A percentile compares a stretch with the other conserved stretches of the same genome.
Evolutionary conservation across 1,140 invertebrate genomes (phyloP).

Genomic region (Drosophila aff.): DNA sequence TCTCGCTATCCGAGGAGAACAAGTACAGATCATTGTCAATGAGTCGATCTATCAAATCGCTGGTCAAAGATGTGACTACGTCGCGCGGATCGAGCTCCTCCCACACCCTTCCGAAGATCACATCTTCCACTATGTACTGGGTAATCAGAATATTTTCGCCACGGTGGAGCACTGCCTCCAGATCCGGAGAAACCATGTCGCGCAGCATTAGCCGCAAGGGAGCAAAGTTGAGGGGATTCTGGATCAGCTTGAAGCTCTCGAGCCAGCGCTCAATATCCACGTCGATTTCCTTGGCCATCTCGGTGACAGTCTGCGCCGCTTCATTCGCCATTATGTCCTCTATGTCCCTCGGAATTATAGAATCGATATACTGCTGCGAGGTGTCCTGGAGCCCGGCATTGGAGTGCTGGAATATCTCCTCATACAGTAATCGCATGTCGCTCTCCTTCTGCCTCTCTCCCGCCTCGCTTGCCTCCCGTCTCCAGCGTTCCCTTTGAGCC

Average conservation of each 20-base stretch:
- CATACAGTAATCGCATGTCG: constrained; percentile 87
- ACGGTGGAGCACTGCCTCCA: constrained; percentile 12
- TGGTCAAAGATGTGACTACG: constrained; percentile 35
- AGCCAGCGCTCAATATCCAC: constrained; percentile 78
- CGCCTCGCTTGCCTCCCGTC: constrained; percentile 89
- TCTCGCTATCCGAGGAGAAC: constrained; percentile 65
- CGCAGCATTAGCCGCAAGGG: constrained; percentile 47
- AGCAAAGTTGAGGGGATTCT: constrained; percentile 85
- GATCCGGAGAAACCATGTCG: constrained; percentile 56
- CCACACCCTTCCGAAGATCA: constrained; percentile 53
- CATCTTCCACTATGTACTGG: constrained; percentile 72
- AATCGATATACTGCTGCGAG: constrained; percentile 88
- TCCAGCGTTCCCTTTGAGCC: constrained; percentile 88
- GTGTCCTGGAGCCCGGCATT: constrained; percentile 87
- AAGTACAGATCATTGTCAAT: constrained; percentile 73
- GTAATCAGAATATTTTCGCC: constrained; percentile 48
- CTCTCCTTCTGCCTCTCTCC: constrained; percentile 88
- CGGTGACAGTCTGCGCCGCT: constrained; percentile 86
- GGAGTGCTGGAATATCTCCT: constrained; percentile 88
- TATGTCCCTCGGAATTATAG: constrained; percentile 88
- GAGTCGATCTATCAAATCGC: constrained; percentile 69
- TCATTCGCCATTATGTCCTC: constrained; percentile 87
- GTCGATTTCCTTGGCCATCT: constrained; percentile 87
- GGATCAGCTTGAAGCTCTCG: constrained; percentile 80
- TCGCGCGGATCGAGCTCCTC: constrained; percentile 57